phyloP scores from a whole-genome alignment of 1,140 invertebrate genomes.

The Cydia pomonella region DNA sequence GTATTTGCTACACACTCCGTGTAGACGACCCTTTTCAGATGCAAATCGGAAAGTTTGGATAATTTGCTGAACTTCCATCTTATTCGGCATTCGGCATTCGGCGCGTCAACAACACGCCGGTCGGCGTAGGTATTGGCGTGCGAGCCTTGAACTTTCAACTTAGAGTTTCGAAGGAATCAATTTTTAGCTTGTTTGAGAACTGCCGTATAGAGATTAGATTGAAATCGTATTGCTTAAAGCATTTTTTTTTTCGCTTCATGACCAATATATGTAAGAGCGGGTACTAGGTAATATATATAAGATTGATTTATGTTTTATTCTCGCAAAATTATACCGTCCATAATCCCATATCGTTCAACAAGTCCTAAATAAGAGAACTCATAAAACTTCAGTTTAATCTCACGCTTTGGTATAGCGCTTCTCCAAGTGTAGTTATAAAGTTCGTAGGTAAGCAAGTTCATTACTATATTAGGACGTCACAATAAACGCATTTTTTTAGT shows the following conservation, averaged over 20 bases:
- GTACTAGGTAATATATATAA: no score
- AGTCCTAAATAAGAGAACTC: no score
- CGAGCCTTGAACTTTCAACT: constrained; percentile 24
- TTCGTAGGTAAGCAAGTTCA: no score
- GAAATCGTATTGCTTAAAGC: background rate
- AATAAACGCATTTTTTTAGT: no score
- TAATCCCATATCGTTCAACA: no score
- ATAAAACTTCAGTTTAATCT: no score
- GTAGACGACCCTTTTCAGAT: constrained; percentile 26
- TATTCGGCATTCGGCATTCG: constrained; percentile 9
- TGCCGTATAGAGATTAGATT: background rate
- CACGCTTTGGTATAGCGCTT: no score
- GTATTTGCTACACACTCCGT: constrained; percentile 13
- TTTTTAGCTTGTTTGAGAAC: background rate
- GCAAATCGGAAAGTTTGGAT: constrained; percentile 7
- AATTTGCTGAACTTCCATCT: constrained; percentile 9
- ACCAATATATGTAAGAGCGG: no score
- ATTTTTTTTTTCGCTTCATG: background rate
- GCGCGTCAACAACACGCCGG: background rate
- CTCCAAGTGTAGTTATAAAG: no score
- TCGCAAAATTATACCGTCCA: no score
- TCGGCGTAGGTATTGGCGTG: background rate
- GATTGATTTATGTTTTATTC: no score
- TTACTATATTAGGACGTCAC: no score
- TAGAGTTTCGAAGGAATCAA: constrained; percentile 6